These are phyloP conservation scores for Drosophila sordidula DNA, from an alignment of 2,888 invertebrate genomes.

Conservation along the genomic window DNA sequence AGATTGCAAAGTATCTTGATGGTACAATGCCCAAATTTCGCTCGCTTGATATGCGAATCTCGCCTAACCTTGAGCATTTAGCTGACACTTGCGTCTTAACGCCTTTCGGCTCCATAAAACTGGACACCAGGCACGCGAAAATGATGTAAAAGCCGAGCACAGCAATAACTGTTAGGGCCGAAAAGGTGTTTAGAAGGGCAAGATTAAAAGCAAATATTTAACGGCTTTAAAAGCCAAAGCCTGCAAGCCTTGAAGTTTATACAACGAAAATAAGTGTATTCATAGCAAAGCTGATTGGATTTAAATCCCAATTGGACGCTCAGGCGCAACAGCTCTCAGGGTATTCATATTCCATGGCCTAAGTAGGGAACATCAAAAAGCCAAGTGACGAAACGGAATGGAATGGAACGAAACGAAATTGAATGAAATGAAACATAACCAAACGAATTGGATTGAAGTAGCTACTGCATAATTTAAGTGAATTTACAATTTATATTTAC, in stretches of 20 bases:
- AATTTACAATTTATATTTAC: constrained; percentile 55
- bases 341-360: constrained; percentile 35
- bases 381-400: constrained; percentile 28
- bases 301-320: constrained; percentile 42
- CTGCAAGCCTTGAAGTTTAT: constrained; percentile 13
- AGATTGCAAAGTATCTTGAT: constrained; percentile 8
- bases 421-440: constrained; percentile 31
- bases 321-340: constrained; percentile 21
- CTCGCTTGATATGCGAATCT: neutral
- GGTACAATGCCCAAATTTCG: constrained; percentile 5
- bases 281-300: constrained; percentile 42
- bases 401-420: constrained; percentile 45
- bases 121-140: neutral
- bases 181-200: constrained; percentile 11
- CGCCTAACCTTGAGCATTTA: constrained; percentile 6
- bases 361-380: constrained; percentile 53
- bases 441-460: constrained; percentile 46
- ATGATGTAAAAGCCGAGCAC: constrained; percentile 10
- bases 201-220: constrained; percentile 54
- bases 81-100: constrained; percentile 2
- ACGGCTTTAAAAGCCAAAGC: constrained; percentile 19
- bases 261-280: constrained; percentile 20
- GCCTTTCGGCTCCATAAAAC: constrained; percentile 17
- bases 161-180: constrained; percentile 2
- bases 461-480: constrained; percentile 71